These are phyloP conservation scores for Thereuonema tuberculata DNA, from an alignment of 1,140 invertebrate species.

Conservation along the genomic window DNA sequence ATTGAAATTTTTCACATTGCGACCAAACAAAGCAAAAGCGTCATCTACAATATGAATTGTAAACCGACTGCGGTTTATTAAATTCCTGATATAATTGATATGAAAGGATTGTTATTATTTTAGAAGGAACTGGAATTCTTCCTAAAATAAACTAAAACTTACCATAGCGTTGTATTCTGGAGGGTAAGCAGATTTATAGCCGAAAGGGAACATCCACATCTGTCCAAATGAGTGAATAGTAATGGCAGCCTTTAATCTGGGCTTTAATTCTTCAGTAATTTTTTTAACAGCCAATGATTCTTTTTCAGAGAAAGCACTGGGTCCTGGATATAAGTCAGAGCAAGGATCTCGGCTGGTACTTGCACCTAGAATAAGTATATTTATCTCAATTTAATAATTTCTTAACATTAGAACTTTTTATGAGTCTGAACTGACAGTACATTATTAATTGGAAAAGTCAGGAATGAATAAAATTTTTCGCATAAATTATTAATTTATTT, in stretches of 20 bases:
- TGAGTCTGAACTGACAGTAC: conserved; percentile 12
- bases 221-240: conserved; percentile 32
- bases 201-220: conserved; percentile 73
- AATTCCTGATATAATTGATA: no score
- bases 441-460: no score
- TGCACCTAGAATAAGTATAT: conserved; percentile 14
- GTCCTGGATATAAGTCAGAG: conserved; percentile 8
- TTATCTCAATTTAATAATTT: neutral
- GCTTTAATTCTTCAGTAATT: neutral
- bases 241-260: neutral
- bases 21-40: no score
- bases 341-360: conserved; percentile 11
- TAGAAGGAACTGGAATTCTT: no score
- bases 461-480: no score
- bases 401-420: neutral
- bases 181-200: conserved; percentile 51
- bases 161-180: conserved; percentile 11
- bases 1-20: no score
- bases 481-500: no score
- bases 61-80: no score
- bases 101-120: no score
- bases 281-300: neutral
- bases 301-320: neutral
- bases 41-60: no score
- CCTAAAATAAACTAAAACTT: conserved; percentile 13